phyloP scores from a whole-genome alignment of 2,797 vertebrate genomes.

The Sebastes reedi region DNA sequence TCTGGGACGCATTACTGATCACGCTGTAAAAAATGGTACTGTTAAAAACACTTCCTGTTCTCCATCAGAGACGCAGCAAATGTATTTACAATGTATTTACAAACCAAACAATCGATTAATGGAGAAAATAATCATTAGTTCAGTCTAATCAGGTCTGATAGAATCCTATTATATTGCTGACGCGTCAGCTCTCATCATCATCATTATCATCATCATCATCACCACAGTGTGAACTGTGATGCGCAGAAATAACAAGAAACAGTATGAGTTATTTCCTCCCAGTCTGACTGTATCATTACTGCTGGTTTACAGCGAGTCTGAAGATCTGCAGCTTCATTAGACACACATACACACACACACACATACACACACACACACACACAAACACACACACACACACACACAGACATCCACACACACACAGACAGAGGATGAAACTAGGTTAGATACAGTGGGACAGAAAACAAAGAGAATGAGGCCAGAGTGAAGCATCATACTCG shows the following conservation, averaged over 20 bases:
- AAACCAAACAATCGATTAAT: no score
- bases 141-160: neutral
- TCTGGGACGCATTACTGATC: neutral
- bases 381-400: neutral
- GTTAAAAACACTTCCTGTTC: neutral
- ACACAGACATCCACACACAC: neutral
- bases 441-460: slow-evolving; percentile 13
- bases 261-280: neutral
- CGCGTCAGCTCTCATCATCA: neutral
- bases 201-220: neutral
- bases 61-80: neutral
- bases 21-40: neutral
- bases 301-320: neutral
- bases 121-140: neutral
- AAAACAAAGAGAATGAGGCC: slow-evolving; percentile 16
- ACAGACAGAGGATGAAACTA: neutral
- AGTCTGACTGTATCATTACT: neutral
- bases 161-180: neutral
- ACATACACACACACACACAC: neutral
- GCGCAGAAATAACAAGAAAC: neutral
- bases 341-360: neutral
- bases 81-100: no score
- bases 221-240: neutral
- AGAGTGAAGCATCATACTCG: neutral
- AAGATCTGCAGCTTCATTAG: neutral